Conservation (phyloP, 1,140 invertebrate genomes). For the Papilio aristodemus region DNA sequence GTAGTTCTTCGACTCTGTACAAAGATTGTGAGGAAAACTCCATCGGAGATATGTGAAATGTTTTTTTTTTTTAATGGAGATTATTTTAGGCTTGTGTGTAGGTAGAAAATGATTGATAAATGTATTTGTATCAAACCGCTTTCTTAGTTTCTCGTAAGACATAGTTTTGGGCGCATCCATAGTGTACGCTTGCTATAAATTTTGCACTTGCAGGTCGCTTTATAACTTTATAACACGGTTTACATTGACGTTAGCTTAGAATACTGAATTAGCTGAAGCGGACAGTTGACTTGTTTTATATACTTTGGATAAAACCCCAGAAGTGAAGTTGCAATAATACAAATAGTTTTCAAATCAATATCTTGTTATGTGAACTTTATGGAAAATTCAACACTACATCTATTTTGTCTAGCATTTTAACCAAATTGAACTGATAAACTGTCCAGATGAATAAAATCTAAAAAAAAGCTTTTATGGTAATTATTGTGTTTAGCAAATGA, state of each 20-base stretch:
- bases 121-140: conserved; percentile 24
- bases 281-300: not conserved
- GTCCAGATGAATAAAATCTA: no score
- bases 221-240: conserved; percentile 19
- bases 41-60: not conserved
- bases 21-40: not conserved
- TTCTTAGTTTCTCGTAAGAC: conserved; percentile 4
- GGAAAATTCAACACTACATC: no score
- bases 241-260: not conserved
- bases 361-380: not conserved
- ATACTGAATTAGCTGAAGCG: not conserved
- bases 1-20: no score
- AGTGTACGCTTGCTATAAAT: not conserved
- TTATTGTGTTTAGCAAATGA: no score
- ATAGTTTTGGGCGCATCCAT: conserved; percentile 31
- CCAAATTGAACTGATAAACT: no score
- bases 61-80: conserved; percentile 26
- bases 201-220: conserved; percentile 7
- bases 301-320: conserved; percentile 16
- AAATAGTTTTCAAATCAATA: not conserved
- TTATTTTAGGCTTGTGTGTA: conserved; percentile 30
- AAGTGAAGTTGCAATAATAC: not conserved
- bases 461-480: no score
- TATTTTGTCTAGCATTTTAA: no score
- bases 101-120: conserved; percentile 30